Evolutionary conservation across 2,888 invertebrate genomes (phyloP).

Genomic region (Coleophora flavipennella): DNA sequence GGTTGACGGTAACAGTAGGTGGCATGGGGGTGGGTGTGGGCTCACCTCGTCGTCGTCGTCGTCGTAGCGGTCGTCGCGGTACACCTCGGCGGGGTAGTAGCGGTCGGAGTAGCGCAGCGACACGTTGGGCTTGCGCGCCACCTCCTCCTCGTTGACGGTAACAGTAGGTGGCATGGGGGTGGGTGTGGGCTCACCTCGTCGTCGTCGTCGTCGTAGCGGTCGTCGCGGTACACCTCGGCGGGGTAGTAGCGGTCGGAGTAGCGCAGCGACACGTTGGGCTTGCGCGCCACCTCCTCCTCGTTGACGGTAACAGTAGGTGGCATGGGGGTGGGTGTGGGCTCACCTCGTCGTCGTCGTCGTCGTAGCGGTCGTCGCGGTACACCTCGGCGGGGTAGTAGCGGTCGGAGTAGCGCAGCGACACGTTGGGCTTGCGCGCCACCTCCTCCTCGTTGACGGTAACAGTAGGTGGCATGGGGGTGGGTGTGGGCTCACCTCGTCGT

Average conservation of each 20-base stretch:
- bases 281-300: too few relatives aligned
- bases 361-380: slow-evolving; percentile 76
- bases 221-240: slow-evolving; percentile 81
- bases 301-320: too few relatives aligned
- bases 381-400: slow-evolving; percentile 87
- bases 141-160: too few relatives aligned
- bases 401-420: slow-evolving; percentile 85
- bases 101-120: slow-evolving; percentile 86
- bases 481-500: slow-evolving; percentile 50
- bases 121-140: slow-evolving; percentile 86
- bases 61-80: slow-evolving; percentile 75
- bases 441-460: slow-evolving; percentile 89
- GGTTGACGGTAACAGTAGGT: too few relatives aligned
- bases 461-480: too few relatives aligned
- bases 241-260: slow-evolving; percentile 91
- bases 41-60: slow-evolving; percentile 75
- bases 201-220: slow-evolving; percentile 69
- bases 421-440: slow-evolving; percentile 84
- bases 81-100: slow-evolving; percentile 86
- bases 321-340: too few relatives aligned
- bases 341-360: slow-evolving; percentile 74
- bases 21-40: too few relatives aligned
- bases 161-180: too few relatives aligned
- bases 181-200: too few relatives aligned
- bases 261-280: slow-evolving; percentile 83